phyloP scores from a whole-genome alignment of 2,888 invertebrate species.

The Priocnemis perturbator region DNA sequence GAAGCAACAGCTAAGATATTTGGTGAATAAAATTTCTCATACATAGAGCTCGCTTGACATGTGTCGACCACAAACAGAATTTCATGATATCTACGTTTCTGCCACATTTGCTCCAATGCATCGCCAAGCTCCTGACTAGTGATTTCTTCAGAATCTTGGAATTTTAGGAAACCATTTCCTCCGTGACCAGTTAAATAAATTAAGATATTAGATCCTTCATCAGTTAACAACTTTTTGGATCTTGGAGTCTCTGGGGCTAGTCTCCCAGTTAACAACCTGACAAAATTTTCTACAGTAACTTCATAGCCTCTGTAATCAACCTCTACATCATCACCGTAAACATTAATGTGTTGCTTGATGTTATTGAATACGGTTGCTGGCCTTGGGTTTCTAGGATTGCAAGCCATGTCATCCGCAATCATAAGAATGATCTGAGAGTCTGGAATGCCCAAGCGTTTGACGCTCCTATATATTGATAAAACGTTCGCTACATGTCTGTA shows the following conservation, averaged over 20 bases:
- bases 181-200: conserved; percentile 98
- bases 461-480: conserved; percentile 97
- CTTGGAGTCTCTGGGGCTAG: conserved; percentile 94
- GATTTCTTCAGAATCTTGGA: conserved; percentile 99
- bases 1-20: conserved; percentile 98
- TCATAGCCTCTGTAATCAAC: conserved; percentile 98
- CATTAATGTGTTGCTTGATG: conserved; percentile 97
- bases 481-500: conserved; percentile 99
- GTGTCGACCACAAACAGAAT: conserved; percentile 99
- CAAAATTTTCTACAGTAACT: conserved; percentile 98
- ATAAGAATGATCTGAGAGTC: conserved; percentile 99
- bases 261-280: conserved; percentile 94
- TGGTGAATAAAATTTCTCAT: conserved; percentile 97
- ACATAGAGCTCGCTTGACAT: conserved; percentile 99
- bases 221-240: conserved; percentile 95
- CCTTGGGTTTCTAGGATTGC: conserved; percentile 97
- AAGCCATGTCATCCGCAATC: conserved; percentile 99
- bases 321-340: conserved; percentile 99
- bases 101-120: conserved; percentile 99
- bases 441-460: conserved; percentile 98
- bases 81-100: conserved; percentile 98
- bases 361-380: conserved; percentile 99
- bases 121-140: conserved; percentile 99
- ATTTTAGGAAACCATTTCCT: conserved; percentile 99
- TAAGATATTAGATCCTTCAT: conserved; percentile 97